Evolutionary conservation across 2,797 vertebrate species (phyloP).

Genomic region (Hemitrygon akajei): DNA sequence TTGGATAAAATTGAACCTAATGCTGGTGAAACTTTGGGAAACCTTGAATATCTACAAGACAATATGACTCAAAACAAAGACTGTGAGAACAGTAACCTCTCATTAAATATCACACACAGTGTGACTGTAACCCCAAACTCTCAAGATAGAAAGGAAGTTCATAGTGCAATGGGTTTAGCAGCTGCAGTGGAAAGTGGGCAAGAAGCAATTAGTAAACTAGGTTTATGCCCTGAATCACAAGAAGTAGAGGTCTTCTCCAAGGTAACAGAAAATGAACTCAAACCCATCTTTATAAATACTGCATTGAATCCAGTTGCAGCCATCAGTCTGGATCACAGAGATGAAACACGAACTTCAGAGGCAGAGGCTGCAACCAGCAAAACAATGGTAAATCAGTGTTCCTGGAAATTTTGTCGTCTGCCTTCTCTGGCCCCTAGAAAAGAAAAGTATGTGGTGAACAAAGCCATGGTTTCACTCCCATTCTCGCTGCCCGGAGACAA

Average conservation of each 20-base stretch:
- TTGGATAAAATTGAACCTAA: not conserved
- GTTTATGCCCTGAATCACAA: not conserved
- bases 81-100: not conserved
- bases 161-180: not conserved
- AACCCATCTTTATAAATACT: not conserved
- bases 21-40: too few relatives aligned
- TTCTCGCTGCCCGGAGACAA: not conserved
- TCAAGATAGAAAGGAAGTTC: not conserved
- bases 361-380: not conserved
- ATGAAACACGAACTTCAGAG: not conserved
- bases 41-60: not conserved
- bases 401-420: not conserved
- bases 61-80: not conserved
- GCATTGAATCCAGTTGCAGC: not conserved
- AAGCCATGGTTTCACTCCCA: not conserved
- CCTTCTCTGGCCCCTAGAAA: not conserved
- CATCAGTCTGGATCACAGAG: not conserved
- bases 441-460: not conserved
- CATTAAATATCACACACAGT: not conserved
- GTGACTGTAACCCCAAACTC: not conserved
- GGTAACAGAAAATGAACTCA: slow-evolving; percentile 16
- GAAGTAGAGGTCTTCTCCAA: not conserved
- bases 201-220: not conserved
- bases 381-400: not conserved
- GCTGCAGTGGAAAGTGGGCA: slow-evolving; percentile 6